Evolutionary conservation across 2,888 invertebrate genomes (phyloP).

Genomic region (Coenonympha arcania): DNA sequence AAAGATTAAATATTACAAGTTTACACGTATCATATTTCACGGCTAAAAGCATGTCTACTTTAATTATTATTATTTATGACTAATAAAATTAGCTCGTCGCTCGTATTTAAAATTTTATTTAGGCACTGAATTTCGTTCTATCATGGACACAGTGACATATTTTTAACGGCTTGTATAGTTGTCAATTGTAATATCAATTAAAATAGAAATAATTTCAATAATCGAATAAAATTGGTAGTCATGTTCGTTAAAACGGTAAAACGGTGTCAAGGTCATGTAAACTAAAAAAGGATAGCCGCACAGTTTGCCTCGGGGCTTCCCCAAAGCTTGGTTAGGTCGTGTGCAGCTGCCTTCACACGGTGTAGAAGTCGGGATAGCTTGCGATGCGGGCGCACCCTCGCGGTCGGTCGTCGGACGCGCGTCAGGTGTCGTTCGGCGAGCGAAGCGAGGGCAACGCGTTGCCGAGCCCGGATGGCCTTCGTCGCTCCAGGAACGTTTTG

Average conservation of each 20-base stretch:
- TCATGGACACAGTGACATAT: too few species aligned
- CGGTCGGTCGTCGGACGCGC: conserved; percentile 10
- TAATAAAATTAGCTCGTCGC: background rate
- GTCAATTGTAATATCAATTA: background rate
- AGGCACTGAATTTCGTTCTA: background rate
- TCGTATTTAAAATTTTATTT: background rate
- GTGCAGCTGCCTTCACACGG: background rate
- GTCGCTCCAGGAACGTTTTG: conserved; percentile 64
- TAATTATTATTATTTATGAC: background rate
- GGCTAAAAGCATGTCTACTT: background rate
- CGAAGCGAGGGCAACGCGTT: conserved; percentile 52
- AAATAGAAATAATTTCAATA: background rate
- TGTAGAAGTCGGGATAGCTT: background rate
- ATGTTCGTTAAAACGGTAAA: background rate
- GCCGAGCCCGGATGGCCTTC: conserved; percentile 61
- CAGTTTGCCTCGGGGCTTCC: background rate
- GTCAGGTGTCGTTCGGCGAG: conserved; percentile 63
- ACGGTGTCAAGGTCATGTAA: background rate
- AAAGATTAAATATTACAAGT: background rate
- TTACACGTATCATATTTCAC: background rate
- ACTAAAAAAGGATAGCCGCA: background rate
- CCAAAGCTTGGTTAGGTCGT: background rate
- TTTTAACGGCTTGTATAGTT: too few species aligned
- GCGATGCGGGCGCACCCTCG: background rate
- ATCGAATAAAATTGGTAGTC: background rate